phyloP scores from a whole-genome alignment of 2,888 invertebrate species.

The Pardosa pseudoannulata region DNA sequence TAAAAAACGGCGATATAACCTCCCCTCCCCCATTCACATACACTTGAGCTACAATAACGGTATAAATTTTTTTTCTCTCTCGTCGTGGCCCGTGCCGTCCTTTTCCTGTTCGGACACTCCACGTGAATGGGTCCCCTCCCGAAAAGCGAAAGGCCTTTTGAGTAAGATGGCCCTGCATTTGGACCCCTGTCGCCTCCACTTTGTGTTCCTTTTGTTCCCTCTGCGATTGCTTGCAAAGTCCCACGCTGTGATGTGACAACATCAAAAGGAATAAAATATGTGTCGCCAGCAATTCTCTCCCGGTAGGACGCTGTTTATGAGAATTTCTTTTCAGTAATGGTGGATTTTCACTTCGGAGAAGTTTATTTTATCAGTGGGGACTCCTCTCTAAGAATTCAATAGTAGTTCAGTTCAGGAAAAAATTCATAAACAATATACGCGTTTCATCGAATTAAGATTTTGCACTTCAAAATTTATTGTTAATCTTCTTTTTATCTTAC shows the following conservation, averaged over 20 bases:
- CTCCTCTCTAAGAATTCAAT: too few species aligned
- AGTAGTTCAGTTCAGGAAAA: too few species aligned
- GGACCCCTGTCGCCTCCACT: conserved; percentile 68
- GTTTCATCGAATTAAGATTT: too few species aligned
- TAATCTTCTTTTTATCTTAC: too few species aligned
- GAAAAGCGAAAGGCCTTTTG: conserved; percentile 38
- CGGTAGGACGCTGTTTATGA: not conserved
- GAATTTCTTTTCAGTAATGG: conserved; percentile 1
- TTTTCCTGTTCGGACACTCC: conserved; percentile 20
- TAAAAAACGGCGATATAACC: too few species aligned
- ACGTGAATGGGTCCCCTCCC: conserved; percentile 28
- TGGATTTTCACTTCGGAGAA: conserved; percentile 11
- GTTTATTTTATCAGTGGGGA: too few species aligned
- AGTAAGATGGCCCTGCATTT: conserved; percentile 50
- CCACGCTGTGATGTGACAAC: conserved; percentile 13
- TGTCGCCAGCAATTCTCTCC: conserved; percentile 43
- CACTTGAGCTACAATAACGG: not conserved
- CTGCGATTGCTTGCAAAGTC: conserved; percentile 44
- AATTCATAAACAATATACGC: too few species aligned
- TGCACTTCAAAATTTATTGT: too few species aligned
- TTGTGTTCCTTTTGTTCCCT: conserved; percentile 45
- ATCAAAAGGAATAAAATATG: conserved; percentile 69
- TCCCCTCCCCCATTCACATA: too few species aligned
- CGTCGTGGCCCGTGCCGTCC: not conserved
- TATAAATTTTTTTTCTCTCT: not conserved